Percentiles rank a stretch among this genome's conserved stretches.
These are phyloP conservation scores for Omphaloscelis lunosa DNA, from an alignment of 2,888 invertebrate species.

Conservation along the genomic window DNA sequence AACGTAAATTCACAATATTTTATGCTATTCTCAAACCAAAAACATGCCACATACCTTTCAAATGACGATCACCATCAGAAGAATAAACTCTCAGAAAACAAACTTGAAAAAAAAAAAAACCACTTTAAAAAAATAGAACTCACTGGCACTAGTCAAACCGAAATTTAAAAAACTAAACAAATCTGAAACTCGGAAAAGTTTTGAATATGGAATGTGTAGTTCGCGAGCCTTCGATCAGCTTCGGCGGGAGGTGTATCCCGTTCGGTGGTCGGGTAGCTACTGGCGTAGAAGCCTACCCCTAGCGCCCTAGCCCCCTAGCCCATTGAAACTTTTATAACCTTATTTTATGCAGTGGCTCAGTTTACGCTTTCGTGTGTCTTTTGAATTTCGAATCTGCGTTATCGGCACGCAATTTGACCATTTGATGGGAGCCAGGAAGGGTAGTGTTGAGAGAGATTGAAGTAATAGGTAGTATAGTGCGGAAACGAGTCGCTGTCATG, in stretches of 20 bases:
- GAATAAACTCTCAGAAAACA: slow-evolving; percentile 17
- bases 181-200: slow-evolving; percentile 56
- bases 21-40: background rate
- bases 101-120: slow-evolving; percentile 50
- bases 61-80: slow-evolving; percentile 19
- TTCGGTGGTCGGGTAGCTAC: slow-evolving; percentile 62
- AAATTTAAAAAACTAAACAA: slow-evolving; percentile 38
- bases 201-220: slow-evolving; percentile 33
- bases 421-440: slow-evolving; percentile 20
- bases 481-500: slow-evolving; percentile 18
- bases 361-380: slow-evolving; percentile 42
- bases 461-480: background rate
- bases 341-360: slow-evolving; percentile 46
- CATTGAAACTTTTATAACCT: slow-evolving; percentile 57
- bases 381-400: slow-evolving; percentile 37
- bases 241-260: slow-evolving; percentile 50
- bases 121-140: slow-evolving; percentile 40
- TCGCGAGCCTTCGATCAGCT: slow-evolving; percentile 38
- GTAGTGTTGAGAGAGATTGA: slow-evolving; percentile 4
- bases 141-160: slow-evolving; percentile 42
- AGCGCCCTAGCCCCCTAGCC: slow-evolving; percentile 20
- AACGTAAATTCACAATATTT: background rate
- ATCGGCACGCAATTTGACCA: slow-evolving; percentile 34
- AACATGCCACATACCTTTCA: slow-evolving; percentile 42
- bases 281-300: slow-evolving; percentile 47